phyloP scores from a whole-genome alignment of 2,888 invertebrate genomes.

The Steinernema hermaphroditum region DNA sequence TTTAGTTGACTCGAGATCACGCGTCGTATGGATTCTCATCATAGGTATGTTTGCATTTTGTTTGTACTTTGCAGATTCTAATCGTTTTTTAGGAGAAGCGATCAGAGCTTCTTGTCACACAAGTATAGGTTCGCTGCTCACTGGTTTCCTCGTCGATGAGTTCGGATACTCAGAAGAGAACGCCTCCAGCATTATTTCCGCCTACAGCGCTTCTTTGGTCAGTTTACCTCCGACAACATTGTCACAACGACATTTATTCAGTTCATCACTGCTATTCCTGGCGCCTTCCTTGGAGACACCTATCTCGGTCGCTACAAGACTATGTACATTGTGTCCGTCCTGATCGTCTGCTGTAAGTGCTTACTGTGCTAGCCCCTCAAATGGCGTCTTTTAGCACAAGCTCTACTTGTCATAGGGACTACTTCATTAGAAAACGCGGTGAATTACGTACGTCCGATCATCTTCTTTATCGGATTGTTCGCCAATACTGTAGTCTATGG shows the following conservation, averaged over 20 bases:
- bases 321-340: background rate
- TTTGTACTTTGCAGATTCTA: too few relatives aligned
- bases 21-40: too few relatives aligned
- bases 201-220: background rate
- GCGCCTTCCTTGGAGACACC: background rate
- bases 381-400: too few relatives aligned
- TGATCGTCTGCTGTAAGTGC: background rate
- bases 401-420: too few relatives aligned
- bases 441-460: background rate
- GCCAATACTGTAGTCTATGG: background rate
- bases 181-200: background rate
- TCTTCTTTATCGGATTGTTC: background rate
- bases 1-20: too few relatives aligned
- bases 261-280: background rate
- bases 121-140: background rate
- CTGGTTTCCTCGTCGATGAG: background rate
- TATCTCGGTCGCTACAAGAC: slow-evolving; percentile 7
- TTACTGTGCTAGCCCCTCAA: too few relatives aligned
- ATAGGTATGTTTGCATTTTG: too few relatives aligned
- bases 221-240: background rate
- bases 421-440: too few relatives aligned
- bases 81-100: too few relatives aligned
- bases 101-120: background rate
- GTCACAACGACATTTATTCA: background rate
- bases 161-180: background rate